phyloP scores from a whole-genome alignment of 2,797 vertebrate species.

The Myotis findleyi region DNA sequence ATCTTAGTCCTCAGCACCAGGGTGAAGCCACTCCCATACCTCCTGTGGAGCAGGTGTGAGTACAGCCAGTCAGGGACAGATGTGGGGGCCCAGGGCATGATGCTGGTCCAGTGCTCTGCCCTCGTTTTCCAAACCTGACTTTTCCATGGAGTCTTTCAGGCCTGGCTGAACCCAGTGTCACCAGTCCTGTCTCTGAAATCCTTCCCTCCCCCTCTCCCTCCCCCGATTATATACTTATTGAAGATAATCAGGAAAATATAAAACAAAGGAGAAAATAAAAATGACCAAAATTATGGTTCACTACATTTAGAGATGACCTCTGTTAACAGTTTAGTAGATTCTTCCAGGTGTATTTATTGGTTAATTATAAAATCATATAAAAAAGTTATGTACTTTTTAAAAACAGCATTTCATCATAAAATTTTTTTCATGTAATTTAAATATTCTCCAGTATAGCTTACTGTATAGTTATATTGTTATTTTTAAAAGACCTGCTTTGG shows the following conservation, averaged over 20 bases:
- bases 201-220: fast-evolving
- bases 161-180: background rate
- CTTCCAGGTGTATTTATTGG: background rate
- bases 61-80: background rate
- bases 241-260: background rate
- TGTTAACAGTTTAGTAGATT: constrained; percentile 20
- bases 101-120: background rate
- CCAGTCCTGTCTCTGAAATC: background rate
- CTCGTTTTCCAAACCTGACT: background rate
- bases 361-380: constrained; percentile 2
- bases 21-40: no score
- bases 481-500: background rate
- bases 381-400: background rate
- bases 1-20: background rate
- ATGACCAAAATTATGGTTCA: background rate
- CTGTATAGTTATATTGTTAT: background rate
- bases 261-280: constrained; percentile 21
- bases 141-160: background rate
- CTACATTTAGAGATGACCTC: background rate
- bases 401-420: background rate
- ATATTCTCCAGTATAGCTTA: background rate
- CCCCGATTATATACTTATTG: background rate
- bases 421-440: constrained; percentile 43
- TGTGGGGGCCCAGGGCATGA: fast-evolving
- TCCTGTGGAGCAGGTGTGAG: background rate